Evolutionary conservation across 2,888 invertebrate genomes (phyloP).

Genomic region (Cryptus armator): DNA sequence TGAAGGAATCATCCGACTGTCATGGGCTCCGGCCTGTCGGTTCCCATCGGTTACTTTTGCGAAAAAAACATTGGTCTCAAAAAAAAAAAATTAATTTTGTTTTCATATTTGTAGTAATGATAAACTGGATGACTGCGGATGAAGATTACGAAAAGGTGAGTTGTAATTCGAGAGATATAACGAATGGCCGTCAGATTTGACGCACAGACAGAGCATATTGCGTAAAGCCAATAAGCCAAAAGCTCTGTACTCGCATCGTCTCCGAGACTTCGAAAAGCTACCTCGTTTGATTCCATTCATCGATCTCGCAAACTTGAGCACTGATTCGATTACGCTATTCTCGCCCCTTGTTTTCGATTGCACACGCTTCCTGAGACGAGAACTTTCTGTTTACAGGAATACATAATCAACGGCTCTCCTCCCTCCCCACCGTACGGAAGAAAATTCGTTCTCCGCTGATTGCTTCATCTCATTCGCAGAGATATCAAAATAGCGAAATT

Average conservation of each 20-base stretch:
- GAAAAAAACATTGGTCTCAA: no score
- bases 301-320: conserved; percentile 67
- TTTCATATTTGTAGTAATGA: background rate
- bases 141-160: conserved; percentile 24
- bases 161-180: conserved; percentile 4
- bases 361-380: conserved; percentile 16
- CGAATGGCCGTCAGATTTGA: conserved; percentile 1
- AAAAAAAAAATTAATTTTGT: background rate
- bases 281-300: conserved; percentile 74
- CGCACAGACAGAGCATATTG: background rate
- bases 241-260: conserved; percentile 30
- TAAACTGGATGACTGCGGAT: background rate
- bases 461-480: conserved; percentile 49
- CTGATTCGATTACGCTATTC: conserved; percentile 70
- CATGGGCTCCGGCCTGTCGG: conserved; percentile 13
- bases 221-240: conserved; percentile 17
- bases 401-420: conserved; percentile 48
- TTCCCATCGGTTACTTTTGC: conserved; percentile 9
- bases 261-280: conserved; percentile 22
- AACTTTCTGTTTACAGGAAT: conserved; percentile 40
- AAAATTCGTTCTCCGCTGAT: conserved; percentile 55
- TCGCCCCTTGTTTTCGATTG: conserved; percentile 52
- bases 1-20: background rate
- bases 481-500: conserved; percentile 30
- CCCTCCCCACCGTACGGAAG: background rate